Base-by-base conservation (phyloP, 2,888 invertebrate genomes). In the Lacanobia oleracea region DNA sequence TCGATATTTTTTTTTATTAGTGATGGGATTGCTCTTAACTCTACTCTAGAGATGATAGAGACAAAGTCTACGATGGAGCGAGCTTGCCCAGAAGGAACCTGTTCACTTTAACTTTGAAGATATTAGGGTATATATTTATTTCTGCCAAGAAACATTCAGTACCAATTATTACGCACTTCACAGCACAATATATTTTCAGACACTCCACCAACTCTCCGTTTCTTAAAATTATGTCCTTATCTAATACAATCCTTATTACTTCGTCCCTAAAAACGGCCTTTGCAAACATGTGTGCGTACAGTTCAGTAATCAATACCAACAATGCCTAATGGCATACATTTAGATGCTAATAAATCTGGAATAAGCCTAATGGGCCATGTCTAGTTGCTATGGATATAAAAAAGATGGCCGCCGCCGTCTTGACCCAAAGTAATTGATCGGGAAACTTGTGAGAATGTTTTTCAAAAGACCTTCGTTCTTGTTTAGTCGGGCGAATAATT, bases 331-430 rank as follows among this genome's bases (percentile, higher is more conserved):
- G 45, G 33, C 21, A 59, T 54, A 77, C 27, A 73, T 67, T 79
- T 72, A 51, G 54, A 60, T 77, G 57, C 23, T 68, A 81, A 72
- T 67, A 72, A 75, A 75, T 72, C 64, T 71, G 53, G 37, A 67
- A 67, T 72, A 67, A 64, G 12, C 18, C 0, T 72, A 75, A 67
- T 76, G 57, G 53, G 12, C 12, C n/a, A 27, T 21, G 10, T 67
- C 27, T 69, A 51, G 56, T 67, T 67, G 64, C 56, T 53, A 72
- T 72, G 50, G 64, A 12, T 37, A 71, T 48, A 45, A 77, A 53
- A n/a, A 66, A 79, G n/a, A 71, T 79, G 71, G 76, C 71, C 37
- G 64, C 71, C 33, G 64, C 40, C 53, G 21, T 66, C 51, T 67
- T 66, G 65, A 53, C 72, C 56, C 50, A 51, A 76, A 48, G 62